These are phyloP conservation scores for Argya squamiceps DNA, from an alignment of 2,797 vertebrate genomes.

Conservation along the genomic window DNA sequence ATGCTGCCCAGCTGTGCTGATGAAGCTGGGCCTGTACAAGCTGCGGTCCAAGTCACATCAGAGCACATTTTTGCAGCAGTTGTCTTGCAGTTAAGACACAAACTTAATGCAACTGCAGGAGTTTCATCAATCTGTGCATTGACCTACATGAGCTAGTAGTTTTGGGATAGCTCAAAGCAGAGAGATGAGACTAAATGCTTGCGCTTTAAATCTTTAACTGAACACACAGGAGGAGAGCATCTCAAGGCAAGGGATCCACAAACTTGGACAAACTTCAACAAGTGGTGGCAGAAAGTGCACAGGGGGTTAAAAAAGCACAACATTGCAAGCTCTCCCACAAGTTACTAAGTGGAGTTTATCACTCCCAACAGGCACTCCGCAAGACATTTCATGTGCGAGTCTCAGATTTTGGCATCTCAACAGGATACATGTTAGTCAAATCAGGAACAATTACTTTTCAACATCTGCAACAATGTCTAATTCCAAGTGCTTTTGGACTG, in stretches of 20 bases:
- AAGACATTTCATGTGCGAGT: not conserved
- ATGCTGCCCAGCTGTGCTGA: not conserved
- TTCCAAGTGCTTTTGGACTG: conserved; percentile 13
- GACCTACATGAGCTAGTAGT: not conserved
- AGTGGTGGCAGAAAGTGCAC: not conserved
- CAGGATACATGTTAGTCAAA: not conserved
- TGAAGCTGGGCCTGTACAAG: not conserved
- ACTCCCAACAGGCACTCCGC: not conserved
- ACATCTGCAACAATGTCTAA: conserved; percentile 42
- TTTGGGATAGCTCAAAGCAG: not conserved
- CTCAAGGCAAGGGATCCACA: not conserved
- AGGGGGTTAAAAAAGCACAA: not conserved
- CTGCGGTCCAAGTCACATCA: not conserved
- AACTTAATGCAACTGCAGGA: not conserved
- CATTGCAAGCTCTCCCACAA: not conserved
- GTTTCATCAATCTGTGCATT: not conserved
- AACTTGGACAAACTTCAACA: not conserved
- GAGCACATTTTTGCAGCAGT: not conserved
- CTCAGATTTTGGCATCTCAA: not conserved
- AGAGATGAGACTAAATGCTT: not conserved
- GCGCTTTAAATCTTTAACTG: not conserved
- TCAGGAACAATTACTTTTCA: conserved; percentile 9
- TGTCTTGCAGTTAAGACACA: not conserved
- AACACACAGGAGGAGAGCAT: not conserved
- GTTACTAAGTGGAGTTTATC: not conserved